These are phyloP conservation scores for Sprattus sprattus DNA, from an alignment of 2,113 vertebrate species.

Conservation along the genomic window DNA sequence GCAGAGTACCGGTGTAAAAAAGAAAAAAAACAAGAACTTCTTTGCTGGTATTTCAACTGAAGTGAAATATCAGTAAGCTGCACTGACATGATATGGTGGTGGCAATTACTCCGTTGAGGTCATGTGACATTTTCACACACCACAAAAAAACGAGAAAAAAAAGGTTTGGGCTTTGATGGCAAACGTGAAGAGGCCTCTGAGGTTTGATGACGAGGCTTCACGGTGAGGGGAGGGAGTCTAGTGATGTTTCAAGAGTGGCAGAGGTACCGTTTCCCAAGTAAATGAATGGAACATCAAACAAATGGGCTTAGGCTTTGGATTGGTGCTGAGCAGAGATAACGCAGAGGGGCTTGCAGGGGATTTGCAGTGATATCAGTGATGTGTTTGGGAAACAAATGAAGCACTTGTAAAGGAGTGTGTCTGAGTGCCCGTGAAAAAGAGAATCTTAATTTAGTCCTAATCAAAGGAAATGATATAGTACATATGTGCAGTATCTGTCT, in stretches of 20 bases:
- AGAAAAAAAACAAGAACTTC: not conserved
- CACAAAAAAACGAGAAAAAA: not conserved
- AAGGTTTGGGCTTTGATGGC: not conserved
- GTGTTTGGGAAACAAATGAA: slow-evolving; percentile 5
- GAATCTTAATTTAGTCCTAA: not conserved
- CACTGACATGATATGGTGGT: not conserved
- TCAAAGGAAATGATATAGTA: not conserved
- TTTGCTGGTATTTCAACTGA: not conserved
- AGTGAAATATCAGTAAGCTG: not conserved
- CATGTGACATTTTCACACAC: not conserved
- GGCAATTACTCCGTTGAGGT: not conserved
- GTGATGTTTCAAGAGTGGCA: slow-evolving; percentile 1
- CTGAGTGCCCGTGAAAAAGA: not conserved
- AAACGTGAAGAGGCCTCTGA: not conserved
- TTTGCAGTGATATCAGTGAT: slow-evolving; percentile 2
- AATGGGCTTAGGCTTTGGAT: not conserved
- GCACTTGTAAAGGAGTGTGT: not conserved
- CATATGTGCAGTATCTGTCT: not conserved
- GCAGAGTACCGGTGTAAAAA: not conserved
- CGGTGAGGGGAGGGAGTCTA: not conserved
- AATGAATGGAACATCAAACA: slow-evolving; percentile 16
- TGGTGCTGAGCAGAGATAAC: not conserved
- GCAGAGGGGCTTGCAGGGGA: not conserved
- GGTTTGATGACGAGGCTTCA: not conserved
- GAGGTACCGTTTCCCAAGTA: slow-evolving; percentile 12